Base-by-base conservation (phyloP, 2,113 vertebrate species). In the Hyperopisus bebe region DNA sequence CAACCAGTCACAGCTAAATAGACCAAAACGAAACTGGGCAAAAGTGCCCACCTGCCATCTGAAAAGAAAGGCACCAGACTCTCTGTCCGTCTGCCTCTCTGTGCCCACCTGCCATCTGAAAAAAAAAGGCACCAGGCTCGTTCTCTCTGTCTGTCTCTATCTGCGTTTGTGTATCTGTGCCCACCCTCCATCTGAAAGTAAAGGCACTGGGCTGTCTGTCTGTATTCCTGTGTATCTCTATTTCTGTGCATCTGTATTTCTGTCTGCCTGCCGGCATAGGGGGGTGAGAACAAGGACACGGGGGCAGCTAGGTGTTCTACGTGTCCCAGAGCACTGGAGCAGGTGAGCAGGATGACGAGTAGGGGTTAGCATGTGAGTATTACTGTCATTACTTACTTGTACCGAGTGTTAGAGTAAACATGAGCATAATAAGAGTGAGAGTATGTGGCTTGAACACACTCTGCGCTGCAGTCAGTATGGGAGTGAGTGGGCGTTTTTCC, bases 61-160 rank as follows among this genome's bases (percentile, higher is more conserved):
- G 27, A 70, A 70, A 70, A 8, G 58, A n/a, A n/a, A 66, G 10
- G 21, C 58, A 62, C 58, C 58, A 2, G 19, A 6, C 1, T 8
- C 4, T n/a, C 0, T 21, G 21, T 7, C 3, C 6, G 21, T 58
- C 2, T 11, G 8, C 2, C 2, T 13, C 10, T 10, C 51, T 3
- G 44, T 46, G 5, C 5, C 44, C 5, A 6, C 44, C 44, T 46
- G 44, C 5, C 5, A 44, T 5, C 5, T 44, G 11, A 53, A 46
- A 46, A 0, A 0, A 0, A 46, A 46, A 46, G 44, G 44, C 44
- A 46, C 5, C 7, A 1, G 46, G 44, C 2, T 2, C 2, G 0
- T 3, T 3, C 2, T 1, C 1, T 10, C 1, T 1, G 0, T 13
- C 48, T 15, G 1, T 3, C 48, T 2, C 2, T 1, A 0, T 24